These are phyloP conservation scores for Cyclura pinguis DNA, from an alignment of 2,797 vertebrate species.

Conservation along the genomic window DNA sequence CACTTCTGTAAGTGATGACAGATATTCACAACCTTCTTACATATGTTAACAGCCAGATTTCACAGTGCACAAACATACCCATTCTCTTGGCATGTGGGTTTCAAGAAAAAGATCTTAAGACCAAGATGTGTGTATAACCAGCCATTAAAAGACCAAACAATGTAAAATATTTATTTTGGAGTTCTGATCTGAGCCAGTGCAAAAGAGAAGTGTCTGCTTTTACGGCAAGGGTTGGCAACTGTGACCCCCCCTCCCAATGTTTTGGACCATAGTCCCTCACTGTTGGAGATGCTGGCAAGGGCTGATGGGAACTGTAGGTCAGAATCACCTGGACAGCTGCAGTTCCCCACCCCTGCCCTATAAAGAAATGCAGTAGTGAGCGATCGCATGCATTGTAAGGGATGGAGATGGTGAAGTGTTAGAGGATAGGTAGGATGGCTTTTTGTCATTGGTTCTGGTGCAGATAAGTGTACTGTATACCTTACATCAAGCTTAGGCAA, in stretches of 20 bases:
- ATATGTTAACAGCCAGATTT: constrained; percentile 1
- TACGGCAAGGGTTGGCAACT: too few relatives aligned
- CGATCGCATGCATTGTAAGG: too few relatives aligned
- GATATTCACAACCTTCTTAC: background rate
- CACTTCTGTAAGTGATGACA: background rate
- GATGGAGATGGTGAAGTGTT: too few relatives aligned
- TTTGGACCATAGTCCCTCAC: too few relatives aligned
- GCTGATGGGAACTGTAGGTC: too few relatives aligned
- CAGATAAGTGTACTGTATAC: background rate
- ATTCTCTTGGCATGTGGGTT: background rate
- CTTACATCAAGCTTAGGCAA: background rate
- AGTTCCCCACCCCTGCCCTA: too few relatives aligned
- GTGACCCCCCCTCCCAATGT: too few relatives aligned
- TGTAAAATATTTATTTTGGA: background rate
- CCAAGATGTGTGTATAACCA: background rate
- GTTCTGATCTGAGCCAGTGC: background rate
- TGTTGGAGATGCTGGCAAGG: too few relatives aligned
- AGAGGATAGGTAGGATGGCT: too few relatives aligned
- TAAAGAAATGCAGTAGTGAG: background rate
- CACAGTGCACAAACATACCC: background rate
- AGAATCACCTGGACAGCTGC: too few relatives aligned
- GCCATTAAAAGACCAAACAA: background rate
- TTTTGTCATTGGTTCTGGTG: too few relatives aligned
- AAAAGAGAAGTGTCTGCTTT: background rate
- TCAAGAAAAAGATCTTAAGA: background rate